Evolutionary conservation across 2,113 vertebrate genomes (phyloP).

Genomic region (Sterna hirundo): DNA sequence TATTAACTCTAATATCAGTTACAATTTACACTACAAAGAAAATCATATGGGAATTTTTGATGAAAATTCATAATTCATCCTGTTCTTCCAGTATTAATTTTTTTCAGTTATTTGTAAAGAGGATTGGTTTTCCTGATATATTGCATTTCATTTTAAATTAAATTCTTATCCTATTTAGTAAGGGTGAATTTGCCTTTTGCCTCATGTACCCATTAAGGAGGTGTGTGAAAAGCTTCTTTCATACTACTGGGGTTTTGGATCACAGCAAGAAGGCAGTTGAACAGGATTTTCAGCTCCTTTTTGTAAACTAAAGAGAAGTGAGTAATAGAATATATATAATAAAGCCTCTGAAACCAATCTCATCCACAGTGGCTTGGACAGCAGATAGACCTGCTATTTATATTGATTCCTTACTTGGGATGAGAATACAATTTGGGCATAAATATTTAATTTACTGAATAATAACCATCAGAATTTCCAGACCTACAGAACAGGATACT

Average conservation of each 20-base stretch:
- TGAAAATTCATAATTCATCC: background rate
- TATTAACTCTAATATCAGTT: background rate
- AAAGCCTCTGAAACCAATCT: background rate
- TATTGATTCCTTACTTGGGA: background rate
- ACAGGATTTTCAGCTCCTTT: background rate
- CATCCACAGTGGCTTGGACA: accelerated
- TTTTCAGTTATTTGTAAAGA: background rate
- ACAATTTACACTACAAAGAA: background rate
- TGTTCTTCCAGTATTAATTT: background rate
- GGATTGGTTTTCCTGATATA: background rate
- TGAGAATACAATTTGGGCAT: background rate
- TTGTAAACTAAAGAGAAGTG: background rate
- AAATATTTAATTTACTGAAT: background rate
- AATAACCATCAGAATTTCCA: background rate
- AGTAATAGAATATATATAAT: background rate
- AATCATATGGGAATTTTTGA: background rate
- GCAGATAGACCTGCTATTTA: background rate
- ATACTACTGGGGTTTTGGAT: background rate
- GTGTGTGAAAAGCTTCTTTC: background rate
- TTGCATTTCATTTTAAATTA: background rate
- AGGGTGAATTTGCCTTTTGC: background rate
- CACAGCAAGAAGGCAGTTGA: background rate
- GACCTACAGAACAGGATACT: background rate
- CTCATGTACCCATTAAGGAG: background rate
- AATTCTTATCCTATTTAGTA: background rate